Percentiles rank a stretch among this genome's conserved stretches.
Evolutionary conservation across 2,888 invertebrate genomes (phyloP).

Genomic region (Macrophya annulata): DNA sequence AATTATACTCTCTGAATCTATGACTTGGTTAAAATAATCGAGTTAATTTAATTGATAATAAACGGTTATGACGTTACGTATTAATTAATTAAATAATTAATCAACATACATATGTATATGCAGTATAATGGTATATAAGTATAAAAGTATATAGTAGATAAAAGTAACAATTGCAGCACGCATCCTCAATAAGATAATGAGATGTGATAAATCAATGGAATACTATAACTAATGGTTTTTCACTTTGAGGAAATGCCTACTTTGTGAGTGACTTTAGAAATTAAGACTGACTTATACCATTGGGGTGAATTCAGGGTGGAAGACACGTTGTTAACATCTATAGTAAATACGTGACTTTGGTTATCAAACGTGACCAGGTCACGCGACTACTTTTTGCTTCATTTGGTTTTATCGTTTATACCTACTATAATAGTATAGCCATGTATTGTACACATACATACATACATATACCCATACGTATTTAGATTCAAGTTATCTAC

Average conservation of each 20-base stretch:
- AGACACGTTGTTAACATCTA: slow-evolving; percentile 45
- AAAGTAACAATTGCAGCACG: not conserved
- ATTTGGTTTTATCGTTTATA: slow-evolving; percentile 11
- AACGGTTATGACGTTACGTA: not conserved
- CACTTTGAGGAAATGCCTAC: slow-evolving; percentile 36
- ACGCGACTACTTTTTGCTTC: slow-evolving; percentile 40
- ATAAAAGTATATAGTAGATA: no score
- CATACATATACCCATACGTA: not conserved
- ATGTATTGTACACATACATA: not conserved
- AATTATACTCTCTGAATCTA: not conserved
- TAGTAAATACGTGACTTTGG: not conserved
- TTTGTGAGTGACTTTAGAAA: slow-evolving; percentile 46
- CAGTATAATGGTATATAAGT: not conserved
- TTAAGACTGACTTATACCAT: slow-evolving; percentile 47
- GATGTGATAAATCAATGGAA: slow-evolving; percentile 21
- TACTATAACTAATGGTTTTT: slow-evolving; percentile 30
- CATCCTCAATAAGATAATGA: not conserved
- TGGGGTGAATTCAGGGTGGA: not conserved
- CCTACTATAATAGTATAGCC: no score
- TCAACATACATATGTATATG: not conserved
- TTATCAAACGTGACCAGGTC: slow-evolving; percentile 32
- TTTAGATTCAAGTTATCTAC: not conserved
- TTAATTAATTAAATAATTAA: slow-evolving; percentile 19
- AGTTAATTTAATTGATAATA: not conserved
- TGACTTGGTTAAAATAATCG: not conserved